Evolutionary conservation across 2,888 invertebrate genomes (phyloP), one percentile per base, ranked within the genome.

Genomic region (Mimas tiliae): DNA sequence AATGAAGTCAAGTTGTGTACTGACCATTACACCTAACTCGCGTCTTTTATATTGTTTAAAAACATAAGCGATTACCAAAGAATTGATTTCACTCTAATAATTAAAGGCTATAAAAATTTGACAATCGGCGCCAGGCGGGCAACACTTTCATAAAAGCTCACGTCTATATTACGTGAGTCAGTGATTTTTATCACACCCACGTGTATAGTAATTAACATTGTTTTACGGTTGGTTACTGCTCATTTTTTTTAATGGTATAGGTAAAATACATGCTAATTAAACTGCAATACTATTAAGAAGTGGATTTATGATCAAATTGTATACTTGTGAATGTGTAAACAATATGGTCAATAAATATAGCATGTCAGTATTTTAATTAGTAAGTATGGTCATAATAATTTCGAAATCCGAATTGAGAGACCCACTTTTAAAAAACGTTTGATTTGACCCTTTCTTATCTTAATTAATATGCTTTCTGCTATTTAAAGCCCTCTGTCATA

Each of bases 11-110:
- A 63, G 66, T 67, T 34, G 65, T 65, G 64, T 71, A 79, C 77
- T 80, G 79, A 73, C 75, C 72, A 53, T 67, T 62, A 68, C 68
- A 69, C 68, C 72, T 66, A 68, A 62, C 64, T 63, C 70, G 69
- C 66, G 71, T 70, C 73, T 76, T 80, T 75, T 80, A 79, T 79
- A 79, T 73, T 69, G 65, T 67, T 69, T 67, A 67, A 67, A 64
- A 67, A 72, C 70, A 69, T 71, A 71, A 70, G 65, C 68, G 62
- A 68, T 64, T 74, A 75, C 74, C 74, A 74, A 68, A 63, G 73
- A 53, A 66, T 70, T 68, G 70, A 68, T 76, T 76, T 76, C 76
- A 71, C 76, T 70, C 47, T 67, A 70, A 73, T 71, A 64, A 70
- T 67, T 72, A 68, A 63, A 62, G 63, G 66, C 68, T 52, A 67